Conservation (phyloP, 2,888 invertebrate species). For the Lithophane semibrunnea region DNA sequence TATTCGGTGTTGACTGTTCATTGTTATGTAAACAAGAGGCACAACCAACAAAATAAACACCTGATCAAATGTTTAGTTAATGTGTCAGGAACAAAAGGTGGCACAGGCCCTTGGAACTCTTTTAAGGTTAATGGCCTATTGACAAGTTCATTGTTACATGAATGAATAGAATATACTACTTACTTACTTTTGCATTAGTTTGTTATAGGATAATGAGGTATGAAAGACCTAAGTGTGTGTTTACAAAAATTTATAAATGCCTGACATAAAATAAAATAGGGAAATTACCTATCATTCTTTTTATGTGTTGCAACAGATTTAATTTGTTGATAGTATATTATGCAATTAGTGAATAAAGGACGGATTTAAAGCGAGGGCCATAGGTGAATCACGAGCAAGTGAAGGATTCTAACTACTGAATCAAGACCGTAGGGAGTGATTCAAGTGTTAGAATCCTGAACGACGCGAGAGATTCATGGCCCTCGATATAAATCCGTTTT, state of each 20-base stretch:
- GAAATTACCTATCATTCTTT: conserved; percentile 4
- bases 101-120: conserved; percentile 65
- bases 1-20: conserved; percentile 48
- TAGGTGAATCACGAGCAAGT: too few relatives aligned
- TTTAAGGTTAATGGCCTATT: conserved; percentile 67
- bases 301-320: conserved; percentile 2
- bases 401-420: too few relatives aligned
- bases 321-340: too few relatives aligned
- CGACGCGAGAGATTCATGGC: too few relatives aligned
- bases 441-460: too few relatives aligned
- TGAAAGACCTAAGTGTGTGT: not conserved
- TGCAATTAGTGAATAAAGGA: too few relatives aligned
- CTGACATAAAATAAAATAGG: conserved; percentile 2
- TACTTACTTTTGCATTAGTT: not conserved
- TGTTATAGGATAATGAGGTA: not conserved
- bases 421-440: too few relatives aligned
- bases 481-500: too few relatives aligned
- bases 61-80: conserved; percentile 70
- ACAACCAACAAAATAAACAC: conserved; percentile 60
- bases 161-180: conserved; percentile 11
- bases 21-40: conserved; percentile 54
- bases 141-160: conserved; percentile 53
- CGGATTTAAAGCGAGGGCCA: too few relatives aligned
- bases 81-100: conserved; percentile 53
- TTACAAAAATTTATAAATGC: not conserved